Percentiles rank a stretch among this genome's conserved stretches.
Evolutionary conservation across 2,113 vertebrate species (phyloP).

Genomic region (Copsychus sechellarum): DNA sequence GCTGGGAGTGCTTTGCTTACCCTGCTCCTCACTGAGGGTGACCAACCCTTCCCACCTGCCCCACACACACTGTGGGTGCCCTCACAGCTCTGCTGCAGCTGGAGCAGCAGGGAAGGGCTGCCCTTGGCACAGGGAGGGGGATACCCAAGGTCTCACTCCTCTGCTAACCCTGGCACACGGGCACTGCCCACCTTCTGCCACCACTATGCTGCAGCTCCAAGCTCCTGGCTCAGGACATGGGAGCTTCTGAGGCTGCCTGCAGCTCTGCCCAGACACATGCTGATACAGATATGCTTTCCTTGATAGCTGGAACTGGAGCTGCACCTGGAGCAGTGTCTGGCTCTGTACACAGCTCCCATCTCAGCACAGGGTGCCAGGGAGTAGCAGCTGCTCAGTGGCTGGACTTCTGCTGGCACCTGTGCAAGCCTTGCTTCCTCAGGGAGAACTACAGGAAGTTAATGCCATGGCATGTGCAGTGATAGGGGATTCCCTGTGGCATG

Average conservation of each 20-base stretch:
- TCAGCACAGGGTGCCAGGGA: neutral
- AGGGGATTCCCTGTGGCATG: neutral
- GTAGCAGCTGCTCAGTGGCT: neutral
- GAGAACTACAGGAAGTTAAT: neutral
- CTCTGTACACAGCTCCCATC: rapidly evolving
- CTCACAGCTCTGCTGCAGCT: neutral
- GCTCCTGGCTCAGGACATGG: neutral
- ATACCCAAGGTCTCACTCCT: neutral
- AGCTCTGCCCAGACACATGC: neutral
- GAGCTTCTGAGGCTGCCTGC: neutral
- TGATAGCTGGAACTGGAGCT: neutral
- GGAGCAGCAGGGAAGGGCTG: neutral
- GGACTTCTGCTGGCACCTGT: neutral
- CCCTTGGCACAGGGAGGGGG: neutral
- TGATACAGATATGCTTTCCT: neutral
- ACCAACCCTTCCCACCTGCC: neutral
- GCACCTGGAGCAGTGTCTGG: neutral
- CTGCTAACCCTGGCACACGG: rapidly evolving
- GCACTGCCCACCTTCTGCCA: rapidly evolving
- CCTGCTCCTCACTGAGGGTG: rapidly evolving
- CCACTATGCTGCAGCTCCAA: rapidly evolving
- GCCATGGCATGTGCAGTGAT: neutral
- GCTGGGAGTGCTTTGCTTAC: neutral
- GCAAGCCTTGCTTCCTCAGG: neutral
- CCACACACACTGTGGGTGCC: rapidly evolving